phyloP scores from a whole-genome alignment of 2,113 vertebrate genomes.

The Stegastes partitus region DNA sequence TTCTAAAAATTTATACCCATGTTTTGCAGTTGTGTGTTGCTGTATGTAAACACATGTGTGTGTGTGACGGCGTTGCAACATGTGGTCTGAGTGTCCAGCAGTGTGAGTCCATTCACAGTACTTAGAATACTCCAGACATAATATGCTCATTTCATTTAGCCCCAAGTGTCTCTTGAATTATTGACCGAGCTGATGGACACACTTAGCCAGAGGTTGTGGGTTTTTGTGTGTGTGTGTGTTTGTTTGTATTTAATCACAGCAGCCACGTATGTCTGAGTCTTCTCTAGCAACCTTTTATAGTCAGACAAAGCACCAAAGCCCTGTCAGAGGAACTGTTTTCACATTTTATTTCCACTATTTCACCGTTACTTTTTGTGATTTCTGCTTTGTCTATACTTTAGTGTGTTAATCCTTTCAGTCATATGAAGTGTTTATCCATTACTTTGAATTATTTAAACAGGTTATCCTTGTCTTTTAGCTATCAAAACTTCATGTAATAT shows the following conservation, averaged over 20 bases:
- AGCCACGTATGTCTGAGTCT: neutral
- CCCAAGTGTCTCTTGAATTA: constrained; percentile 64
- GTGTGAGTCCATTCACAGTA: constrained; percentile 38
- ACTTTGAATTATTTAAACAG: no score
- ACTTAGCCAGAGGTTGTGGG: constrained; percentile 22
- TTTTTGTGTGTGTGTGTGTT: constrained; percentile 5
- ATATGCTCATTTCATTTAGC: constrained; percentile 71
- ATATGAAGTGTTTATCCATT: no score
- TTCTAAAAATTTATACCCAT: neutral
- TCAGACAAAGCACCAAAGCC: no score
- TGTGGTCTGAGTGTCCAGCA: constrained; percentile 20
- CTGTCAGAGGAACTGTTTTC: no score
- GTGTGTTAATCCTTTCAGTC: no score
- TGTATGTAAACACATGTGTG: neutral
- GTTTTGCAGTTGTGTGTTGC: neutral
- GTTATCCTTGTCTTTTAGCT: no score
- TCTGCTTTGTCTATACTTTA: no score
- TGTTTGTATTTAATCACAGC: constrained; percentile 25
- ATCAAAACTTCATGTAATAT: no score
- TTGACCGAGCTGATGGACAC: constrained; percentile 58
- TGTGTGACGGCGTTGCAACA: neutral
- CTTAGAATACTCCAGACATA: constrained; percentile 53
- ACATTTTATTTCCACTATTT: no score
- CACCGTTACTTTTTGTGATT: no score
- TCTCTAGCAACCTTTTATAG: neutral